Base-by-base conservation (phyloP, 2,888 invertebrate genomes). In the Cacoxenus indagator region DNA sequence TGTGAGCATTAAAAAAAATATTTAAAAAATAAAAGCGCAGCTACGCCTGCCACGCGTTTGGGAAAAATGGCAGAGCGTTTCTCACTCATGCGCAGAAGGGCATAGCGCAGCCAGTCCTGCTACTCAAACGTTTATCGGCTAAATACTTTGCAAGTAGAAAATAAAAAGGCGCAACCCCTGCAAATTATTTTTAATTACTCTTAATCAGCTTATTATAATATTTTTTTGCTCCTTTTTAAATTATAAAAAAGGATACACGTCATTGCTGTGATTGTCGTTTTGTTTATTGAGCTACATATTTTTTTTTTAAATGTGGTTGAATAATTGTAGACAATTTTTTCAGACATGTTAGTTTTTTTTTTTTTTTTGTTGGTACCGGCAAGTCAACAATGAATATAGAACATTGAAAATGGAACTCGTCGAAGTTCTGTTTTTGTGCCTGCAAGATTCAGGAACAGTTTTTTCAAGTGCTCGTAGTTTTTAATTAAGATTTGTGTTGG, bases 331-430 rank as follows among this genome's bases (percentile, higher is more conserved):
- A n/a, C n/a, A n/a, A n/a, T n/a, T n/a, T n/a, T n/a, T n/a, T n/a
- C n/a, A n/a, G n/a, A n/a, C n/a, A n/a, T n/a, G n/a, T n/a, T n/a
- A n/a, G n/a, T n/a, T n/a, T n/a, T n/a, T n/a, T n/a, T n/a, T n/a
- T n/a, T 19, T 51, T 9, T 51, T 51, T 19, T 51, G 19, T 51
- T 51, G 62, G 66, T 67, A 72, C 65, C 69, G 67, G 68, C 3
- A 57, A 27, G 45, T 67, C 51, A 69, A 59, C 59, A 64, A 37
- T 68, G 79, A 71, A 68, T 80, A 69, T 69, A 66, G 78, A 76
- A 5, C 45, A 43, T n/a, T n/a, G n/a, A n/a, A n/a, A n/a, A n/a
- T n/a, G n/a, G n/a, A n/a, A n/a, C n/a, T n/a, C n/a, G n/a, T n/a
- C n/a, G n/a, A n/a, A n/a, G n/a, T n/a, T n/a, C n/a, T n/a, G n/a